These are phyloP conservation scores for Trachythela sp. DNA, from an alignment of 64 coral and sea anemone genomes.

Conservation along the genomic window DNA sequence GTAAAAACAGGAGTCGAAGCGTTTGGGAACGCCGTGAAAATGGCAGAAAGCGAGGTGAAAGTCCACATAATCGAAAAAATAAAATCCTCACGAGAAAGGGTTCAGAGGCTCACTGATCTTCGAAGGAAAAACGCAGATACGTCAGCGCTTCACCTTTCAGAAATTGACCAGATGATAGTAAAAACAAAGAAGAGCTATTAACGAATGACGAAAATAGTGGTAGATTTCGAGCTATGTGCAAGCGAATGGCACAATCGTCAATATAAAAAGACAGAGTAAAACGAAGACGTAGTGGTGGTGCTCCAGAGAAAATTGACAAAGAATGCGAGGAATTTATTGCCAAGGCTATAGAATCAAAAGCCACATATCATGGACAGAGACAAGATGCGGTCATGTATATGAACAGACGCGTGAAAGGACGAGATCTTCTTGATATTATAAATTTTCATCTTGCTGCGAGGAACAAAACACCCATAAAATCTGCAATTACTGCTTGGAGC, in stretches of 20 bases:
- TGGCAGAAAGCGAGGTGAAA: too few species aligned
- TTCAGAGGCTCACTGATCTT: slow-evolving; percentile 30
- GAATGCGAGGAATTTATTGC: slow-evolving; percentile 32
- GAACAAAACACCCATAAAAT: slow-evolving; percentile 37
- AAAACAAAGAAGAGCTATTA: not conserved
- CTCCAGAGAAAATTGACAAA: slow-evolving; percentile 12
- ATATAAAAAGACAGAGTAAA: slow-evolving; percentile 1
- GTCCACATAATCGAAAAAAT: too few species aligned
- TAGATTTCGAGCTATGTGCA: slow-evolving; percentile 16
- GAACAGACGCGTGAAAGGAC: slow-evolving; percentile 30
- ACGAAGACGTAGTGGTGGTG: not conserved
- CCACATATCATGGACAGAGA: slow-evolving; percentile 28
- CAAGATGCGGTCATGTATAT: slow-evolving; percentile 40
- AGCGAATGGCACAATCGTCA: not conserved
- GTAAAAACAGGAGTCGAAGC: too few species aligned
- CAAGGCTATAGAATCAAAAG: slow-evolving; percentile 35
- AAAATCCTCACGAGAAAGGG: too few species aligned
- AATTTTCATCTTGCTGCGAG: slow-evolving; percentile 26
- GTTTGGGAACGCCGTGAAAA: too few species aligned
- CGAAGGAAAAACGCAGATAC: too few species aligned
- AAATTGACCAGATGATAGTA: slow-evolving; percentile 35
- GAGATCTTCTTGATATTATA: slow-evolving; percentile 37
- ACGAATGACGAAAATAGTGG: slow-evolving; percentile 9
- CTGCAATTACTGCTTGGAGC: slow-evolving; percentile 43
- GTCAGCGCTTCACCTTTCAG: not conserved